Conservation (phyloP, 2,888 invertebrate genomes). For the Melipona beecheii region DNA sequence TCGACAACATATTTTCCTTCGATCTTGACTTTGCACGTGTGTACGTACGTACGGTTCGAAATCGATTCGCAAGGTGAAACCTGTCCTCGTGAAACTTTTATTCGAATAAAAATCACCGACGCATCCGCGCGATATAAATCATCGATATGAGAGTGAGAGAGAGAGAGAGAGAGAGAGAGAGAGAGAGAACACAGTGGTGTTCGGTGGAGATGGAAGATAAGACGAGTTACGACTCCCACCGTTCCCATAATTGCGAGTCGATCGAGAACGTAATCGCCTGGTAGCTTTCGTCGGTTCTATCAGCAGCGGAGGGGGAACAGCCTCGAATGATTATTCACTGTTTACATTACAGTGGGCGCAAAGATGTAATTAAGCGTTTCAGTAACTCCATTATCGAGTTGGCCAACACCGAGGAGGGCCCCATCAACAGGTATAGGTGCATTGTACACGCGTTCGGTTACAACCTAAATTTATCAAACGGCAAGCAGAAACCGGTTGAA, state of each 20-base stretch:
- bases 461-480: slow-evolving; percentile 30
- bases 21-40: slow-evolving; percentile 11
- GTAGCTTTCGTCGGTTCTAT: neutral
- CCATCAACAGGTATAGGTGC: neutral
- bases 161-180: too few relatives aligned
- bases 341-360: slow-evolving; percentile 14
- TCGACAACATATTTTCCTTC: neutral
- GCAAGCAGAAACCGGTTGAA: slow-evolving; percentile 29
- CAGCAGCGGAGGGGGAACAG: slow-evolving; percentile 1
- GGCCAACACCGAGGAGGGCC: neutral
- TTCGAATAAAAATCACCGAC: neutral
- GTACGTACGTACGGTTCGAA: neutral
- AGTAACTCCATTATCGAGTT: slow-evolving; percentile 23
- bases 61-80: neutral
- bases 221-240: neutral
- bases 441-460: slow-evolving; percentile 2
- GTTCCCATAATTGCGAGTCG: neutral
- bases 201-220: neutral
- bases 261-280: slow-evolving; percentile 18
- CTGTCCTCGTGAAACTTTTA: neutral
- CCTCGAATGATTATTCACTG: slow-evolving; percentile 26
- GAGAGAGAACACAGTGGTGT: too few relatives aligned
- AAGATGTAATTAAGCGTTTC: slow-evolving; percentile 30
- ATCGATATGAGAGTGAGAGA: neutral
- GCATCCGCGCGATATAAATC: neutral